Evolutionary conservation across 2,797 vertebrate species (phyloP), one percentile per base, ranked within the genome.

Genomic region (Ibycter americanus): DNA sequence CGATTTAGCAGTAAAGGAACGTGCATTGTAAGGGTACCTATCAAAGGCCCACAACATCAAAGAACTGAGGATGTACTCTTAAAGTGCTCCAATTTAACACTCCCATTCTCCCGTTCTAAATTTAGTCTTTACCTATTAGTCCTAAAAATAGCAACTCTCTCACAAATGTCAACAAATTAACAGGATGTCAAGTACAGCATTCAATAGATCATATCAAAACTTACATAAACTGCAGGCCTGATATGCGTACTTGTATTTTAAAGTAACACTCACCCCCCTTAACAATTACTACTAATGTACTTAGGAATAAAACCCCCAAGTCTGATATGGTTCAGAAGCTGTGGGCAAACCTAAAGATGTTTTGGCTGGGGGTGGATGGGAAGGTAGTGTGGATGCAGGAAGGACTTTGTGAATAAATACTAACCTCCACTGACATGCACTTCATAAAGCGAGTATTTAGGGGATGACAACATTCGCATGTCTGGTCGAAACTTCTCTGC

Each of bases 401-500:
- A 58, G 25, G 29, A 46, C 27, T 55, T 68, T 0, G 5, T 36
- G 34, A 61, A 59, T 15, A 36, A 78, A 77, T 90, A 99, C 99
- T 98, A 98, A 99, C 99, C 99, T 95, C 99, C 99, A 1, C 99
- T 99, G 98, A 99, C 99, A 3, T 99, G 99, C 85, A 99, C 99
- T 96, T 99, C 99, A 12, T 99, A 99, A 65, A 99, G 98, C 0
- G 99, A 99, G 89, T 99, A 99, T 90, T 99, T 99, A 8, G 99
- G 99, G 8, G 99, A 99, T 3, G 99, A 99, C 49, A 99, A 98
- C 99, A 99, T 99, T 94, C 99, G 98, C 99, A 99, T 99, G 95
- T 99, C 99, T 4, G 99, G 99, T 19, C 99, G 98, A 98, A 99
- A 99, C 97, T 99, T 99, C 97, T 99, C 99, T 0, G 99, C 99